Conservation (phyloP, 2,888 invertebrate species). For the Nemotelus nigrinus region DNA sequence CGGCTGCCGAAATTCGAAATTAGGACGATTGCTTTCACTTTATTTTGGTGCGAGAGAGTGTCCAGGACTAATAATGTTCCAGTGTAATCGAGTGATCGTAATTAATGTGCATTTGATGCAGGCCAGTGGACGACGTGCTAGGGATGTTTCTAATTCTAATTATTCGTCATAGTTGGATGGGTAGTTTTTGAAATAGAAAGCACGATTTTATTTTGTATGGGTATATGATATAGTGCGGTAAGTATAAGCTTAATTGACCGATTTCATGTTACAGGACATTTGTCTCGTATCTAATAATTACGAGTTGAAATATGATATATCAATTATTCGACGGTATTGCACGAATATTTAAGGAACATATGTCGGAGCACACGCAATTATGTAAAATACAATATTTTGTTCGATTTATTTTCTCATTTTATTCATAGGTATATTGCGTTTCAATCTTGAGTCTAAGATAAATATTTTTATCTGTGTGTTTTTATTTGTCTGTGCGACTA, state of each 20-base stretch:
- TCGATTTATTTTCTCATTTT: no score
- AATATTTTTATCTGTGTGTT: no score
- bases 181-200: neutral
- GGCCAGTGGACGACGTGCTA: neutral
- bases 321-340: neutral
- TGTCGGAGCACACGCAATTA: no score
- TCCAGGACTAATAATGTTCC: neutral
- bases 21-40: constrained; percentile 38
- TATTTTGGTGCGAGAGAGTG: neutral
- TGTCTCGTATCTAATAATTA: neutral
- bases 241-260: neutral
- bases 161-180: neutral
- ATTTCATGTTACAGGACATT: neutral
- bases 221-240: no score
- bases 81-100: neutral
- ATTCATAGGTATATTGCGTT: no score
- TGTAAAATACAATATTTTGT: no score
- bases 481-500: no score
- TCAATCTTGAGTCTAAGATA: no score
- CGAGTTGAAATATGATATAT: neutral
- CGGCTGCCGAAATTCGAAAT: constrained; percentile 18
- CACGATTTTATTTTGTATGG: no score
- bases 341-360: no score
- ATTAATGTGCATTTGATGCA: neutral
- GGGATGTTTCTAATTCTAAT: neutral